A percentile compares a stretch with the other conserved stretches of the same genome.
Evolutionary conservation across 2,113 vertebrate species (phyloP).

Genomic region (Pygoscelis adeliae): DNA sequence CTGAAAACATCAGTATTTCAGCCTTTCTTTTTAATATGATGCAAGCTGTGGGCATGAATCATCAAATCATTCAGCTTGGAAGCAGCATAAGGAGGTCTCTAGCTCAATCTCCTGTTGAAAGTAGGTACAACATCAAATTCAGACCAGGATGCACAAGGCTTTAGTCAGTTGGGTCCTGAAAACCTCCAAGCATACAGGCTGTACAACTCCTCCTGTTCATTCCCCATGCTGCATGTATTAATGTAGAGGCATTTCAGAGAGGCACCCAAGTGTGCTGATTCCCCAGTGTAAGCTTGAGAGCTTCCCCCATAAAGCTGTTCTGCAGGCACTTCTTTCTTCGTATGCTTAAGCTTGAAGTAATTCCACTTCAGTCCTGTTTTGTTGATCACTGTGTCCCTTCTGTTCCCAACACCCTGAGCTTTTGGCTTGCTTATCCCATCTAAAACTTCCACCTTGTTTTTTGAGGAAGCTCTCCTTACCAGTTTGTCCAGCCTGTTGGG

Average conservation of each 20-base stretch:
- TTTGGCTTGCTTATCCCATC: background rate
- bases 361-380: background rate
- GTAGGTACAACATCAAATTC: background rate
- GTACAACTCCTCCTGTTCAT: background rate
- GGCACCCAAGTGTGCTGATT: background rate
- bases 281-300: background rate
- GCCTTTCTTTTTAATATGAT: background rate
- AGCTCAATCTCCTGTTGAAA: background rate
- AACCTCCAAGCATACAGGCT: background rate
- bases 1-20: background rate
- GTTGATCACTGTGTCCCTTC: background rate
- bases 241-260: background rate
- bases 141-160: background rate
- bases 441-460: background rate
- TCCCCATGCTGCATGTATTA: background rate
- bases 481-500: background rate
- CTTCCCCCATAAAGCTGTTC: background rate
- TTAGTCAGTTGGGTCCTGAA: background rate
- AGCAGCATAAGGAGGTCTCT: background rate
- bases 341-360: background rate
- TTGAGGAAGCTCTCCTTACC: background rate
- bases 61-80: background rate
- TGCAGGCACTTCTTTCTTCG: background rate
- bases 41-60: background rate
- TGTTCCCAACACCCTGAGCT: background rate